These are phyloP conservation scores for Drosophila mercatorum DNA, from an alignment of 2,888 invertebrate species.

Conservation along the genomic window DNA sequence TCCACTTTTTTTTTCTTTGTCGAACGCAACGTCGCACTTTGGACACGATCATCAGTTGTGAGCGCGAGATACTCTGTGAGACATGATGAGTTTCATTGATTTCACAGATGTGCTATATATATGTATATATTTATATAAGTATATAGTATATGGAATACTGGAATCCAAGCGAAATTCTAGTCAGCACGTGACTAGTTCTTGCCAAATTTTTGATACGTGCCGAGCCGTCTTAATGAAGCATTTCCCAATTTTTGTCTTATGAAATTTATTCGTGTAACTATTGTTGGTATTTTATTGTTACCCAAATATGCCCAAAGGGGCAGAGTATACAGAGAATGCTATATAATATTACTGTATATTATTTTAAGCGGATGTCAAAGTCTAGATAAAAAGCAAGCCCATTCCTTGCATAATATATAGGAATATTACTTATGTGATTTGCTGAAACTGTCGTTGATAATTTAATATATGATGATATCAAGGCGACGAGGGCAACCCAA, in stretches of 20 bases:
- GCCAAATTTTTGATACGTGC: conserved; percentile 50
- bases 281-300: conserved; percentile 7
- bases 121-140: background rate
- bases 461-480: conserved; percentile 2
- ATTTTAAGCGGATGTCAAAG: background rate
- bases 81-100: conserved; percentile 22
- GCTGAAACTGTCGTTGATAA: conserved; percentile 1
- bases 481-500: background rate
- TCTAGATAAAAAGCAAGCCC: background rate
- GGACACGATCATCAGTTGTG: conserved; percentile 69
- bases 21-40: conserved; percentile 52
- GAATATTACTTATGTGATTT: background rate
- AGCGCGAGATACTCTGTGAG: background rate
- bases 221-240: conserved; percentile 34
- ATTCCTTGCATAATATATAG: background rate
- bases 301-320: background rate
- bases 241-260: conserved; percentile 10
- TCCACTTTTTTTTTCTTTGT: conserved; percentile 32
- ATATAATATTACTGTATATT: background rate
- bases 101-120: conserved; percentile 13
- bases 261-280: conserved; percentile 14
- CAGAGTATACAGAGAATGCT: background rate
- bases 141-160: conserved; percentile 12
- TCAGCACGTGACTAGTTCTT: conserved; percentile 51
- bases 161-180: conserved; percentile 20